Base-by-base conservation (phyloP, 64 coral and sea anemone species). In the Stylophora pistillata region DNA sequence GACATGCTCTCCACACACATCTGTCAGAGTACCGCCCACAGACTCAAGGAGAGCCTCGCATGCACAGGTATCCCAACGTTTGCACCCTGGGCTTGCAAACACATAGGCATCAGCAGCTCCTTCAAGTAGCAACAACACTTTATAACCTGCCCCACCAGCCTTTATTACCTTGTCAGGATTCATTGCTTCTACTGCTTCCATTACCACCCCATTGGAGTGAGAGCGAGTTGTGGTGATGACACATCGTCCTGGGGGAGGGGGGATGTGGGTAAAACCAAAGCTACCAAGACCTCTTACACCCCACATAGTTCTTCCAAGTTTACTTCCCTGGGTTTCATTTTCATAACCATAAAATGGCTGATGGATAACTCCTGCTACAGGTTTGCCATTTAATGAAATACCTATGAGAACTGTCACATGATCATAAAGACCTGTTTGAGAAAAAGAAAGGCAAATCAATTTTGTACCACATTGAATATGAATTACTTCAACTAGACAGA, bases 21-120 rank as follows among this genome's bases (percentile, higher is more conserved):
- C 97, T 66, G 97, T 95, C 10, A 99, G 71, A 25, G 55, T 93
- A 26, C 97, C 97, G 75, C 93, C 93, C 20, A 90, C 58, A 33
- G 93, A 79, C 54, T 93, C 93, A 26, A 99, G 73, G 37, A 99
- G 56, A 30, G 97, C 97, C 62, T 99, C 90, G 21, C 90, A 78
- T 54, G 97, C 97, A 86, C 97, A 99, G 5, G 97, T 99, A 74
- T 99, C 97, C 97, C 97, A 99, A 58, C 93, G 87, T 53, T 99
- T 95, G 73, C 89, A 92, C 5, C 97, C 97, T 69, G 56, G 55
- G 82, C 93, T 99, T 53, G 97, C 97, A 88, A 93, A 99, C 33
- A 99, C 89, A 76, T 99, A 99, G 34, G 86, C 93, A 88, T 99
- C 97, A 75, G 97, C 97, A 4, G 62, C 85, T 4, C 97, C 97